These are phyloP conservation scores for Molanna angustata DNA, from an alignment of 2,888 invertebrate species.

Conservation along the genomic window DNA sequence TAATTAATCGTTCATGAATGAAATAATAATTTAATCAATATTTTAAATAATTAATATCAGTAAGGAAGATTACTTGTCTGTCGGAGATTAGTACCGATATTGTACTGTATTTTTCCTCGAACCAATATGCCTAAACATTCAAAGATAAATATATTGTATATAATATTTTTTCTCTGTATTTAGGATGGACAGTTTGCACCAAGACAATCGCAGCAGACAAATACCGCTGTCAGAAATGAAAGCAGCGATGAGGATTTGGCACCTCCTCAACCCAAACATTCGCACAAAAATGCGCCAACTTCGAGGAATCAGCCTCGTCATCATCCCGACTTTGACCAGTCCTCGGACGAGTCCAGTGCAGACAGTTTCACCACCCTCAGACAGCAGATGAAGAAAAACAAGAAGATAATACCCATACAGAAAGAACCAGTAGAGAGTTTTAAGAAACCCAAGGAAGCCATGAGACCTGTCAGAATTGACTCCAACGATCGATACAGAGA, in stretches of 20 bases:
- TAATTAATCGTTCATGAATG: too few species aligned
- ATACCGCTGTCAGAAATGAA: not conserved
- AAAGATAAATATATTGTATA: too few species aligned
- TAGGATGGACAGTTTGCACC: too few species aligned
- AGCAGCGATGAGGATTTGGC: slow-evolving; percentile 3
- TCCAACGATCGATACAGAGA: slow-evolving; percentile 2
- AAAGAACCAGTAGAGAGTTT: not conserved
- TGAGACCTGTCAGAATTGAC: slow-evolving; percentile 1
- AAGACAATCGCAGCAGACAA: too few species aligned
- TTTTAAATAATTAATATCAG: too few species aligned
- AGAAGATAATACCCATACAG: not conserved
- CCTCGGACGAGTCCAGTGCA: slow-evolving; percentile 4
- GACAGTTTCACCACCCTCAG: slow-evolving; percentile 9
- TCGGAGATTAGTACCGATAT: too few species aligned
- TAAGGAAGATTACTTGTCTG: too few species aligned
- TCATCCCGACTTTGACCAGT: not conserved
- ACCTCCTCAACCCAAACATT: not conserved
- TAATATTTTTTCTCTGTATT: too few species aligned
- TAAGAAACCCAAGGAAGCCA: not conserved
- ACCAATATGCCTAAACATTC: too few species aligned
- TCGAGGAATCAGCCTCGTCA: too few species aligned
- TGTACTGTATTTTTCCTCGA: too few species aligned
- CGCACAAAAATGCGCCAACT: not conserved
- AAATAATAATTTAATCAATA: too few species aligned
- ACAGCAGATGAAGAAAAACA: slow-evolving; percentile 5